Evolutionary conservation across 2,888 invertebrate genomes (phyloP).

Genomic region (Chrysopilus asiliformis): DNA sequence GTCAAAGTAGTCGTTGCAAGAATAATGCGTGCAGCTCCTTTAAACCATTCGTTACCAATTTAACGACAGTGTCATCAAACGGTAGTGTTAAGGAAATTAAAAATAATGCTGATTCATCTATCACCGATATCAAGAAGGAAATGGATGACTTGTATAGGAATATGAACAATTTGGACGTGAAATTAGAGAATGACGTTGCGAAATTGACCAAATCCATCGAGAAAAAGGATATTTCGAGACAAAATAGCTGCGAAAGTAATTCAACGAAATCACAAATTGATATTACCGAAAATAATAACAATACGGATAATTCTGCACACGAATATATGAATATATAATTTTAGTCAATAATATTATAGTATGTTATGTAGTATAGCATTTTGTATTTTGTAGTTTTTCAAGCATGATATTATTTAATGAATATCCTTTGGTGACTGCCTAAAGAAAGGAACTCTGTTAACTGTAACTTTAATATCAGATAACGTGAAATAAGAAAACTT

Average conservation of each 20-base stretch:
- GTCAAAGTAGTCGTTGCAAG: slow-evolving; percentile 2
- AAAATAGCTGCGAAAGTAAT: background rate
- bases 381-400: no score
- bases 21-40: slow-evolving; percentile 27
- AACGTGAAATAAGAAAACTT: no score
- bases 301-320: background rate
- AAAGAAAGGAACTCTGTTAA: no score
- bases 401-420: no score
- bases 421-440: no score
- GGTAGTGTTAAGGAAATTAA: background rate
- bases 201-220: background rate
- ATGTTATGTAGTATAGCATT: no score
- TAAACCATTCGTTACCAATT: slow-evolving; percentile 19
- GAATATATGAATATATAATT: background rate
- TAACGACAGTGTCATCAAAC: background rate
- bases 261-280: background rate
- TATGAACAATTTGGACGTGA: slow-evolving; percentile 1
- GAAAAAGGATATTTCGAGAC: background rate
- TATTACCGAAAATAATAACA: background rate
- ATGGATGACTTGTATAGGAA: slow-evolving; percentile 6
- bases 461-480: no score
- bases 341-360: background rate
- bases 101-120: background rate
- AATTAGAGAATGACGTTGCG: background rate
- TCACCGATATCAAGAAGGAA: background rate